Evolutionary conservation across 2,113 vertebrate genomes (phyloP).

Genomic region (Chlorodrepanis virens): DNA sequence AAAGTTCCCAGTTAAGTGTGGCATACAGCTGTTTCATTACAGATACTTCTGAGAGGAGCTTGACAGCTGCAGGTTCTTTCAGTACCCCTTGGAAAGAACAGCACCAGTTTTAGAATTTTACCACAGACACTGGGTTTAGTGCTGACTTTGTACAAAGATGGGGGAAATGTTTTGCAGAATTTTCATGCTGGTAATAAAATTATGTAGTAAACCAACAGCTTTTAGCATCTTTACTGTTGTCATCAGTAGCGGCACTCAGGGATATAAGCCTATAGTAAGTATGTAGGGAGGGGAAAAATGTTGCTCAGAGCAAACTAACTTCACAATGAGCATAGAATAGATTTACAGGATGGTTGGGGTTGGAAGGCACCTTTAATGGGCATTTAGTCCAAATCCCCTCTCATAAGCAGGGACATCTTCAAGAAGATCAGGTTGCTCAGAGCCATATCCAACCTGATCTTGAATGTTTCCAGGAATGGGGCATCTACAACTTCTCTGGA

Average conservation of each 20-base stretch:
- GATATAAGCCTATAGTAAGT: not conserved
- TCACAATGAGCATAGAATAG: not conserved
- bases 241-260: not conserved
- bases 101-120: not conserved
- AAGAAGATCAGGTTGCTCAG: not conserved
- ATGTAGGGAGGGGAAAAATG: accelerated
- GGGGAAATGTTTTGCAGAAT: not conserved
- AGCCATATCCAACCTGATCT: accelerated
- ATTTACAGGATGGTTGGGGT: not conserved
- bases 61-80: not conserved
- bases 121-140: not conserved
- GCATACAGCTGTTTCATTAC: not conserved
- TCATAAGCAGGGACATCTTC: not conserved
- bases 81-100: not conserved
- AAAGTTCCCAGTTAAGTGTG: not conserved
- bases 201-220: not conserved
- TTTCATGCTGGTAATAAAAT: not conserved
- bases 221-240: not conserved
- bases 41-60: not conserved
- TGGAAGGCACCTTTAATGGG: not conserved
- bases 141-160: not conserved
- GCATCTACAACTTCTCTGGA: not conserved
- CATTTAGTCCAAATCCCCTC: not conserved
- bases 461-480: not conserved
- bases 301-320: not conserved